Conservation (phyloP, 2,797 vertebrate genomes). For the Streptopelia turtur region DNA sequence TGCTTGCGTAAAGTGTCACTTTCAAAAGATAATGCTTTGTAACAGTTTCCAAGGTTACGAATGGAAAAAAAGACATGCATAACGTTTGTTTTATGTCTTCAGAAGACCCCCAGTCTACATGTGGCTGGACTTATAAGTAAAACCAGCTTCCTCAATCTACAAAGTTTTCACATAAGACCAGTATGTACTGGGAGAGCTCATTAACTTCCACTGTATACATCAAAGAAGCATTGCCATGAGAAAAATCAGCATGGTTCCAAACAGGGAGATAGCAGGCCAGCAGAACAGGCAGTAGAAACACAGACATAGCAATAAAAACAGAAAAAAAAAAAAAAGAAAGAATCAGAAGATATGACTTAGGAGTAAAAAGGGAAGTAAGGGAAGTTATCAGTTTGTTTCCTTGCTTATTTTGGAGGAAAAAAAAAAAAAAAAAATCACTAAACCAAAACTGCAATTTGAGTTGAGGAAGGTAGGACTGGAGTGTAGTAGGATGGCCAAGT, state of each 20-base stretch:
- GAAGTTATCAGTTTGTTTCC: background rate
- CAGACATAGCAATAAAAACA: background rate
- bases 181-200: slow-evolving; percentile 10
- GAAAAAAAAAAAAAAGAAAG: background rate
- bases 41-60: slow-evolving; percentile 52
- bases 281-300: background rate
- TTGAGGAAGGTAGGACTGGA: background rate
- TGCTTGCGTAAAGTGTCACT: background rate
- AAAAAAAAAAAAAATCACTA: background rate
- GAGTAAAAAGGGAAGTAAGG: background rate
- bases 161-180: slow-evolving; percentile 17
- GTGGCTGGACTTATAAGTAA: slow-evolving; percentile 40
- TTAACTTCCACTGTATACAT: slow-evolving; percentile 28
- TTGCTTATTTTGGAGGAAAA: background rate
- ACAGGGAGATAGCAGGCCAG: background rate
- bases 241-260: slow-evolving; percentile 20
- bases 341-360: background rate
- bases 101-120: slow-evolving; percentile 17
- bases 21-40: slow-evolving; percentile 33
- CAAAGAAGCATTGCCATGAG: background rate
- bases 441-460: background rate
- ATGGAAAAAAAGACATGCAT: background rate
- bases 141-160: background rate
- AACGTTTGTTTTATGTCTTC: slow-evolving; percentile 36
- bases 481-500: background rate